Evolutionary conservation across 2,888 invertebrate species (phyloP), one percentile per base, ranked within the genome.

Genomic region (Anthoptus insignis): DNA sequence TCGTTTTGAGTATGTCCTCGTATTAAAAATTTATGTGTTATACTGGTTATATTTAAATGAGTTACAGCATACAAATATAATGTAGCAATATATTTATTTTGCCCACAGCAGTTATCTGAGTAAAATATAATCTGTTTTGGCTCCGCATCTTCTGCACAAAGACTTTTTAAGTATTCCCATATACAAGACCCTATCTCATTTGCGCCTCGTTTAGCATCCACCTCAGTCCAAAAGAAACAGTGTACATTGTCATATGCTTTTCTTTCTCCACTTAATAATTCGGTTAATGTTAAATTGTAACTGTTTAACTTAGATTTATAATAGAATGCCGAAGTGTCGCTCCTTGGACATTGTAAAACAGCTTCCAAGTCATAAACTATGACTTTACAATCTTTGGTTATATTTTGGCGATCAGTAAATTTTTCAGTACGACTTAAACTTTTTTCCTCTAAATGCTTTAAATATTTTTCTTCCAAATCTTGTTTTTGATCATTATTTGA

Each of bases 191-290:
- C 72, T 4, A 76, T 73, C 66, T 74, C 75, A 11, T 54, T 54
- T 11, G 70, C 69, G 8, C 73, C 73, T 1, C 72, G 50, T 37
- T 71, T 75, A 42, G 61, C 74, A 22, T 74, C 66, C 3, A 53
- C 50, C 47, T 75, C 73, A 16, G 68, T 53, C 73, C 73, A 73
- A 65, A 76, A 73, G 56, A 59, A 73, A 37, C 69, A 75, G 4
- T 52, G 34, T 3, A 71, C 69, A 53, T 67, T 64, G 9, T 37
- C 19, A n/a, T 56, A 60, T 2, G 29, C 54, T 14, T 14, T 49
- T 2, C 14, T 49, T 9, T 24, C 27, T 22, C 27, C 27, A n/a
- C 13, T 27, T 49, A 9, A 6, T 21, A 45, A 45, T 9, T 45
- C 45, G 5, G 45, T 45, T 45, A 21, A 2, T 19, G 45, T 45